Evolutionary conservation across 35 echinoderm and acorn worm genomes (phyloP), one percentile per base, ranked within the genome.

Genomic region (Apostichopus californicus): DNA sequence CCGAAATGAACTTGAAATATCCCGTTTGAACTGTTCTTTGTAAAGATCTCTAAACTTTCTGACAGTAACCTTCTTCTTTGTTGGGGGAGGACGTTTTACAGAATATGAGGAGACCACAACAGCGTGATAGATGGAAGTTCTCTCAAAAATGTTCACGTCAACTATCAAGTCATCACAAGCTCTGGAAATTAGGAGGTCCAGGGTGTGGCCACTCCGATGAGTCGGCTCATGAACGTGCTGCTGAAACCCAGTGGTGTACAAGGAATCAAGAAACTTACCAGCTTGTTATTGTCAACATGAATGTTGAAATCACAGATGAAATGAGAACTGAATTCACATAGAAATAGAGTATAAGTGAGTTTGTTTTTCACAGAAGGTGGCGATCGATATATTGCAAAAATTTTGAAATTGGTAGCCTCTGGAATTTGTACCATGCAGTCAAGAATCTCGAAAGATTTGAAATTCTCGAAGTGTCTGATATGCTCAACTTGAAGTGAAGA

Each of bases 211-310:
- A 91, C 63, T 46, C 1, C 20, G 91, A 64, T 94, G 93, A 11
- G 88, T 94, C 68, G 93, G 87, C 20, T 71, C 75, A 63, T 54
- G 78, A 34, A 94, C 88, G 54, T 91, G 93, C 56, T 94, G 93
- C 53, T 94, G 77, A 10, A 28, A 59, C 54, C 75, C 59, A 58
- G 65, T 7, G 26, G 57, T 8, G 14, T 82, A 58, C 2, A 94
- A 77, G 6, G 83, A 83, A 77, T 94, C 77, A 5, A 64, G 60
- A 72, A 91, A 94, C 18, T 52, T 12, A 15, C 52, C 15, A 24
- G 77, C 55, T 91, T 60, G 8, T 17, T 28, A 6, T 81, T 61
- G 52, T 90, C 87, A 20, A 94, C 77, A 70, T 90, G 93, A 71
- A 82, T 60, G 64, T 94, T 90, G 46, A 94, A 82, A 83, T 90